Evolutionary conservation across 2,888 invertebrate species (phyloP).

Genomic region (Homarus gammarus): DNA sequence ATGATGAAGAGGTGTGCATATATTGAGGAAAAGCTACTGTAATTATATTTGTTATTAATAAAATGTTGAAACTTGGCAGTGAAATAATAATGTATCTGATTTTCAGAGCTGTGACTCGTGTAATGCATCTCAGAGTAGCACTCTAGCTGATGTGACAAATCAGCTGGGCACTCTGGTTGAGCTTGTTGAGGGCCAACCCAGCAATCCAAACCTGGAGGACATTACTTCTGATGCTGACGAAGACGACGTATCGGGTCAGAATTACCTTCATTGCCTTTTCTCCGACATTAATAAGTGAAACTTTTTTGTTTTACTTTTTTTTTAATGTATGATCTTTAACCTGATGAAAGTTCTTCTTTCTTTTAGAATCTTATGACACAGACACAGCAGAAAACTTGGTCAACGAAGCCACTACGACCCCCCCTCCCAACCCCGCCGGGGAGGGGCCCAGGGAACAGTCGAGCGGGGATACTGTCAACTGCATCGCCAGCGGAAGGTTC

Average conservation of each 20-base stretch:
- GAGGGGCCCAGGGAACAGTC: slow-evolving; percentile 65
- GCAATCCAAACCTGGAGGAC: slow-evolving; percentile 37
- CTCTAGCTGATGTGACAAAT: slow-evolving; percentile 45
- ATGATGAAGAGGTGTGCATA: no score
- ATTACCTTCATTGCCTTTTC: no score
- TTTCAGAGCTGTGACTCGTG: slow-evolving; percentile 56
- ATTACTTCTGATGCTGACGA: slow-evolving; percentile 54
- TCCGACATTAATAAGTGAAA: no score
- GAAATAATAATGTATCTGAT: no score
- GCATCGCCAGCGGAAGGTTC: slow-evolving; percentile 28
- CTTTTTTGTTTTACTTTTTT: neutral
- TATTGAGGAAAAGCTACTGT: no score
- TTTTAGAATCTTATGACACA: slow-evolving; percentile 47
- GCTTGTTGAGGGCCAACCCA: slow-evolving; percentile 53
- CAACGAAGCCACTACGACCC: slow-evolving; percentile 68
- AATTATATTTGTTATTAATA: no score
- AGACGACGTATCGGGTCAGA: slow-evolving; percentile 41
- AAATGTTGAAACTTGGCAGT: no score
- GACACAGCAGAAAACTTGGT: slow-evolving; percentile 75
- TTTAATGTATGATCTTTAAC: neutral
- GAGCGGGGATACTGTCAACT: slow-evolving; percentile 60
- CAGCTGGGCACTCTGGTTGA: slow-evolving; percentile 59
- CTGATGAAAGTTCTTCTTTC: neutral
- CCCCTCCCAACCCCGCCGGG: slow-evolving; percentile 65
- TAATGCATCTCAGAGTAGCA: slow-evolving; percentile 47